Percentiles rank a stretch among this genome's conserved stretches.
phyloP scores from a whole-genome alignment of 1,140 invertebrate species.

The Monomorium pharaonis region DNA sequence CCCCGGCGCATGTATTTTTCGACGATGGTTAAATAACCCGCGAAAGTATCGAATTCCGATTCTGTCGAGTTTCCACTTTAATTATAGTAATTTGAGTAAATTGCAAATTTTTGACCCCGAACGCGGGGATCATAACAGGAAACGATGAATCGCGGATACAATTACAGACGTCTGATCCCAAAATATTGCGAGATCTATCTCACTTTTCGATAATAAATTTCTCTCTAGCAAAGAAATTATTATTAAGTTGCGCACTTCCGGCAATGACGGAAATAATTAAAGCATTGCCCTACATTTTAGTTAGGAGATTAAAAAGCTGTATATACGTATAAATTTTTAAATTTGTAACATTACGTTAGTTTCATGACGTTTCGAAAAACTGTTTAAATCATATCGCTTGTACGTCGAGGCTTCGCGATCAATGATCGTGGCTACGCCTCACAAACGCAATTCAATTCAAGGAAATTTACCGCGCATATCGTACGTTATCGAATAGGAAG shows the following conservation, averaged over 20 bases:
- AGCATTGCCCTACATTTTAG: background rate
- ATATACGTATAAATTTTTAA: too few species aligned
- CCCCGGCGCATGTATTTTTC: background rate
- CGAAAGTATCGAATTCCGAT: background rate
- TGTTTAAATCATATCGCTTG: background rate
- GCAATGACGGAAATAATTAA: background rate
- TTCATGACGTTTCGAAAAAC: background rate
- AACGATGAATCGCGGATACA: background rate
- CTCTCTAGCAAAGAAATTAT: background rate
- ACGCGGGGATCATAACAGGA: background rate
- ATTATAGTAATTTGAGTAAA: background rate
- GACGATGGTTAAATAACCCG: background rate
- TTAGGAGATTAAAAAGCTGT: background rate
- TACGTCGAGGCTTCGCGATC: constrained; percentile 13
- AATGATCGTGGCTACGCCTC: background rate
- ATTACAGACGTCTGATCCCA: background rate
- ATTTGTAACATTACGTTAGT: too few species aligned
- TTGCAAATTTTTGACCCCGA: background rate
- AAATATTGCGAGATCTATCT: background rate
- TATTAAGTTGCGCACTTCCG: background rate
- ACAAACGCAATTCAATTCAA: constrained; percentile 13
- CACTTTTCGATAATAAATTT: background rate
- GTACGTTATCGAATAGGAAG: constrained; percentile 6
- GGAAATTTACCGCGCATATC: constrained; percentile 33
- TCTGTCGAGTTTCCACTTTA: background rate